Base-by-base conservation (phyloP, 2,888 invertebrate genomes). In the Metallyticus violacea region DNA sequence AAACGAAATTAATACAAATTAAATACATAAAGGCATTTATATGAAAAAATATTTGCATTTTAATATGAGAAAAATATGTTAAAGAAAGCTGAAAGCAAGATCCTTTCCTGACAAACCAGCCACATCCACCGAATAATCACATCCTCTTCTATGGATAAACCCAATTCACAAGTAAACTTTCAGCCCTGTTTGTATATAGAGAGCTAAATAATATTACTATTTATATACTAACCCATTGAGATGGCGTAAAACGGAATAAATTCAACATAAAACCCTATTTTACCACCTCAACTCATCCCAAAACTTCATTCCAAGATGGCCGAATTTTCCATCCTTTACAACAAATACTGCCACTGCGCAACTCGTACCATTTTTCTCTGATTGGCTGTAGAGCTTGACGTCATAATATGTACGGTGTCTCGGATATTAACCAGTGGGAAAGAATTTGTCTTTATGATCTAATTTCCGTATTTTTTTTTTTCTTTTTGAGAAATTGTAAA, bases 301-400 rank as follows among this genome's bases (percentile, higher is more conserved):
- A 89, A 77, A 89, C 89, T 89, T 88, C 86, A 89, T 88, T 89
- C 88, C 90, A 90, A 90, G 89, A 90, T 90, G 90, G 90, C 90
- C 89, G 90, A 90, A 88, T 89, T 88, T 88, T 88, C 88, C 89
- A 89, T 88, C 89, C 89, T 89, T 26, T 88, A 89, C 89, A 89
- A 89, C 89, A 89, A 90, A 90, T 89, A 88, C 87, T 88, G 89
- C 88, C 89, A 89, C 88, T 89, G 90, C 90, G 90, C 90, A 90
- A 89, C 90, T 89, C 89, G 85, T 77, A 86, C 86, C 86, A 86
- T 85, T 87, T 88, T 85, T 84, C 85, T 86, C 87, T 85, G 85
- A 88, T 88, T 88, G 88, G 88, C 80, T 79, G 77, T 27, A 28
- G 15, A 26, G 40, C 84, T 88, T 88, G 88, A 88, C 88, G 88